Evolutionary conservation across 1,140 invertebrate species (phyloP).

Genomic region (Stegodyphus dumicola): DNA sequence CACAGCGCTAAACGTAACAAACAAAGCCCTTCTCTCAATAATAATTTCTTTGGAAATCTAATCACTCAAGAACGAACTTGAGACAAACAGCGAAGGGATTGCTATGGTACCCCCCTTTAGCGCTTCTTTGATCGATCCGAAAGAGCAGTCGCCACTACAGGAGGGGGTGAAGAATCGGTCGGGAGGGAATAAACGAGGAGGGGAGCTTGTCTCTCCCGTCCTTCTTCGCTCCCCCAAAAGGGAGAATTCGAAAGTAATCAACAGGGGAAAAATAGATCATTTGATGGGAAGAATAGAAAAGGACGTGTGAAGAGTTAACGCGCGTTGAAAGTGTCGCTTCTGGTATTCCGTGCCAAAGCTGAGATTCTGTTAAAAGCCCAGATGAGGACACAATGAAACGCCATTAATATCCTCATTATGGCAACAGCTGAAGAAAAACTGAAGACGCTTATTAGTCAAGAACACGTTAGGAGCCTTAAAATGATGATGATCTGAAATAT

Average conservation of each 20-base stretch:
- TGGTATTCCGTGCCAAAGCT: too few species aligned
- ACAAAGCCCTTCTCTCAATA: neutral
- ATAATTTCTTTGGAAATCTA: neutral
- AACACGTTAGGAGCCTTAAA: too few species aligned
- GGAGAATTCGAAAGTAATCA: constrained; percentile 40
- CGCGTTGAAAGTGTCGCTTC: neutral
- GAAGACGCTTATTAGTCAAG: too few species aligned
- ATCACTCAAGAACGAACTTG: neutral
- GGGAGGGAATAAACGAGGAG: neutral
- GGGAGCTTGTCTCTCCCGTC: constrained; percentile 4
- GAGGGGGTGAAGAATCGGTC: neutral
- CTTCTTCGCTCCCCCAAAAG: constrained; percentile 14
- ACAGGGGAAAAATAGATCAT: constrained; percentile 56
- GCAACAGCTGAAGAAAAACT: too few species aligned
- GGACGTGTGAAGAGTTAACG: constrained; percentile 7
- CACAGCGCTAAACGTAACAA: neutral
- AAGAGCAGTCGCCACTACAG: constrained; percentile 18
- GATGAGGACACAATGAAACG: too few species aligned
- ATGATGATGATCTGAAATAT: too few species aligned
- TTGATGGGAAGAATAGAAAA: constrained; percentile 13
- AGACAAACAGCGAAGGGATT: neutral
- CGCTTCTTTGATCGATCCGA: constrained; percentile 31
- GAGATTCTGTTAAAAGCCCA: too few species aligned
- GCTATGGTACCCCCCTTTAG: neutral
- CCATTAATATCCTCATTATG: too few species aligned